Evolutionary conservation across 1,140 invertebrate species (phyloP).

Genomic region (Halotydeus destructor): DNA sequence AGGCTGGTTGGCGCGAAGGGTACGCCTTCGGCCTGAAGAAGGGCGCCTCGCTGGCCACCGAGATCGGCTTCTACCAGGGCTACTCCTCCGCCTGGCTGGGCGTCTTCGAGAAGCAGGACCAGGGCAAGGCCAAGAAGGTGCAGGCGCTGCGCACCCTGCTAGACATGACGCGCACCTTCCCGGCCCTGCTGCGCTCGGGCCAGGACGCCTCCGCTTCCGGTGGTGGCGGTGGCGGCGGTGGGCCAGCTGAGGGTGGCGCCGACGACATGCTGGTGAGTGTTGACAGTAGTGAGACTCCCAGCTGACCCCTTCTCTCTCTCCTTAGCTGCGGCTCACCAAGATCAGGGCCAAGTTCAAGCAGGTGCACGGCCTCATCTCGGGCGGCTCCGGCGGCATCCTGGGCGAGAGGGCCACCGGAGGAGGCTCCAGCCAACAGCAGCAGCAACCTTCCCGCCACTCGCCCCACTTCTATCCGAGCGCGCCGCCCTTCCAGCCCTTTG

Average conservation of each 20-base stretch:
- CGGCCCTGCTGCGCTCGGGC: slow-evolving; percentile 17
- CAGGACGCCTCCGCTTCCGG: no score
- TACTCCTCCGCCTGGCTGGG: slow-evolving; percentile 20
- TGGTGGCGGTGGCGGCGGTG: no score
- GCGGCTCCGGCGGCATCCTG: not conserved
- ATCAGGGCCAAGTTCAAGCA: slow-evolving; percentile 19
- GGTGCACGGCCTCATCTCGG: slow-evolving; percentile 4
- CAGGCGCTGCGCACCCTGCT: slow-evolving; percentile 17
- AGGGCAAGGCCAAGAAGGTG: slow-evolving; percentile 18
- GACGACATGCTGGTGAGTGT: no score
- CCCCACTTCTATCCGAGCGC: not conserved
- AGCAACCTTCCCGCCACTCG: not conserved
- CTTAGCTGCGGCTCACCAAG: slow-evolving; percentile 8
- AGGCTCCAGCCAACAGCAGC: not conserved
- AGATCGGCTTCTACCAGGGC: slow-evolving; percentile 21
- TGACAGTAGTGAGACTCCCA: no score
- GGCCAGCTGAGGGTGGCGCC: no score
- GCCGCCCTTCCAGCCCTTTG: not conserved
- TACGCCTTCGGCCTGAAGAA: slow-evolving; percentile 18
- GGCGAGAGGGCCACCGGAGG: not conserved
- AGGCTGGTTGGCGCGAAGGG: slow-evolving; percentile 21
- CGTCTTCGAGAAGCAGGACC: slow-evolving; percentile 18
- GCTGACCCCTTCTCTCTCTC: no score
- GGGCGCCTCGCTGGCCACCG: slow-evolving; percentile 20
- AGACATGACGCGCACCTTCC: slow-evolving; percentile 20